A percentile compares a stretch with the other conserved stretches of the same genome.
phyloP scores from a whole-genome alignment of 2,888 invertebrate species.

The Crioceris asparagi region DNA sequence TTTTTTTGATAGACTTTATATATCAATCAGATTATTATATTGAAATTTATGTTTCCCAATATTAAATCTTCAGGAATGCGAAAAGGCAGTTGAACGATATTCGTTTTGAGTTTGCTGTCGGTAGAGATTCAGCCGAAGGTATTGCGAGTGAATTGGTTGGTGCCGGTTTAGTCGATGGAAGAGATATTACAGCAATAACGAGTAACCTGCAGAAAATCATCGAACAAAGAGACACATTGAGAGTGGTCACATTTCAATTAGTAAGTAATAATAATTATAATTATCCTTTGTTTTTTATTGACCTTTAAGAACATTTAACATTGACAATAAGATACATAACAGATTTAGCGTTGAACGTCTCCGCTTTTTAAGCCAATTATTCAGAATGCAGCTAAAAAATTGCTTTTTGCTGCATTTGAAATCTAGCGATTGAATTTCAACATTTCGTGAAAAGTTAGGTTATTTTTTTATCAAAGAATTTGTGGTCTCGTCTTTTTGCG shows the following conservation, averaged over 20 bases:
- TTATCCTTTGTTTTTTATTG: too few species aligned
- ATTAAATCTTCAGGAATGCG: constrained; percentile 72
- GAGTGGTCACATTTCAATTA: constrained; percentile 81
- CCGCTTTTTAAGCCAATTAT: too few species aligned
- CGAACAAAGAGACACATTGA: constrained; percentile 54
- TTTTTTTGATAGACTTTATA: constrained; percentile 5
- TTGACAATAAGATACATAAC: too few species aligned
- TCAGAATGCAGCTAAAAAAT: too few species aligned
- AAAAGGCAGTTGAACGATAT: constrained; percentile 93
- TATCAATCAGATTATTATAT: constrained; percentile 20
- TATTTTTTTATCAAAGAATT: too few species aligned
- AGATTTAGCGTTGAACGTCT: too few species aligned
- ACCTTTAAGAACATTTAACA: too few species aligned
- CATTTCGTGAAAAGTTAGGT: too few species aligned
- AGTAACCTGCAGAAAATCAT: constrained; percentile 85
- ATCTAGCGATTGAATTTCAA: too few species aligned
- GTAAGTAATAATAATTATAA: constrained; percentile 44
- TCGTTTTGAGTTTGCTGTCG: constrained; percentile 88
- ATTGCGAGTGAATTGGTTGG: constrained; percentile 90
- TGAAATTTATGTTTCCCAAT: too few species aligned
- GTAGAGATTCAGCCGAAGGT: constrained; percentile 83
- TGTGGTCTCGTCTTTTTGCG: too few species aligned
- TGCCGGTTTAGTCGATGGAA: constrained; percentile 86
- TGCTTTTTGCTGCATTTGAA: too few species aligned
- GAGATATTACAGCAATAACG: constrained; percentile 87